Conservation (phyloP, 2,113 vertebrate genomes). For the Gasterosteus aculeatus region DNA sequence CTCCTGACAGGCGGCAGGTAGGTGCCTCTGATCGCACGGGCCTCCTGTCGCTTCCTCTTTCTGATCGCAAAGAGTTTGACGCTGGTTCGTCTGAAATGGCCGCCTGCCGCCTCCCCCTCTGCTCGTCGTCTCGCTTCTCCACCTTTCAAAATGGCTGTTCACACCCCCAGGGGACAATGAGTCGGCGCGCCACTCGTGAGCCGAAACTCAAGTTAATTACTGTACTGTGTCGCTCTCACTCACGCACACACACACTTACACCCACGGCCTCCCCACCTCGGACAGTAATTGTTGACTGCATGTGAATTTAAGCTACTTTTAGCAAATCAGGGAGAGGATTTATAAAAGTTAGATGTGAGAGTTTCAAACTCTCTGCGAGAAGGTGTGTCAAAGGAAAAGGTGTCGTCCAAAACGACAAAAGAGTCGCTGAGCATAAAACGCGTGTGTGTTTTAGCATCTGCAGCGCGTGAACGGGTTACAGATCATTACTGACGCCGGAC, state of each 20-base stretch:
- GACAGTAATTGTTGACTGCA: background rate
- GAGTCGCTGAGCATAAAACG: background rate
- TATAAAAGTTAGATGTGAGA: background rate
- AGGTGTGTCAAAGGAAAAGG: background rate
- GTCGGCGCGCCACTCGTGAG: conserved; percentile 38
- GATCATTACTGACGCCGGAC: background rate
- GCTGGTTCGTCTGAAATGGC: background rate
- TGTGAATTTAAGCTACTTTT: background rate
- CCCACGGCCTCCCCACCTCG: no score
- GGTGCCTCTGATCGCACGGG: conserved; percentile 52
- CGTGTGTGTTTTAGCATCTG: background rate
- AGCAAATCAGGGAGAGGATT: background rate
- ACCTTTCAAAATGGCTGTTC: conserved; percentile 50
- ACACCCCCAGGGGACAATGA: conserved; percentile 26
- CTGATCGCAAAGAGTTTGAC: conserved; percentile 35
- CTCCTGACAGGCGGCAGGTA: conserved; percentile 43
- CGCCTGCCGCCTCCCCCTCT: conserved; percentile 17
- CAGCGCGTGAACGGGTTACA: background rate
- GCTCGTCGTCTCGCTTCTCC: conserved; percentile 23
- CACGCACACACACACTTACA: background rate
- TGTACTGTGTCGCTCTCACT: background rate
- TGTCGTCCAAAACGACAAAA: background rate
- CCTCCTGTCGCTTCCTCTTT: conserved; percentile 16
- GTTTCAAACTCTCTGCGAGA: background rate
- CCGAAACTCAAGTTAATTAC: conserved; percentile 19